Base-by-base conservation (phyloP, 2,888 invertebrate species). In the Aleiodes leptofemur region DNA sequence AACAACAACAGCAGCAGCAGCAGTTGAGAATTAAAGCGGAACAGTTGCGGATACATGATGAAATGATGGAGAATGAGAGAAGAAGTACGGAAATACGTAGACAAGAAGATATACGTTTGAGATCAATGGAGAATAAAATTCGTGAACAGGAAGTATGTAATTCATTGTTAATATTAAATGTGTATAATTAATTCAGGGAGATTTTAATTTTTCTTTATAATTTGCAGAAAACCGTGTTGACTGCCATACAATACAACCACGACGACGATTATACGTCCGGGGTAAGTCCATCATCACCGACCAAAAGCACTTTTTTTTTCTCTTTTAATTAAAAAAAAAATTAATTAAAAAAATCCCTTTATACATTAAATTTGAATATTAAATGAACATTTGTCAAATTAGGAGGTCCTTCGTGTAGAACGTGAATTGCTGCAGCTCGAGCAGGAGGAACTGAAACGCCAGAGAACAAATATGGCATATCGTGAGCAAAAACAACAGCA, bases 371-470 rank as follows among this genome's bases (percentile, higher is more conserved):
- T n/a, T 34, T 43, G 64, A 70, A 53, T 69, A 72, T 74, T 64
- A 16, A 59, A 43, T 43, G 59, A 4, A 23, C 64, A 73, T 68
- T 66, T 14, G 7, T 70, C 53, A 53, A 6, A 53, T 81, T 53
- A 93, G 93, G 94, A 95, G 88, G 94, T 95, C 29, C 91, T 95
- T 48, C 93, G 95, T 80, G 95, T 95, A 78, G 95, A 96, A 90
- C 92, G 95, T 59, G 95, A 96, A 89, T 90, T 96, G 1, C 88
- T 95, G 4, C 95, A 96, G 86, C 88, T 94, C 61, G 95, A 96
- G 86, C 94, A 94, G 87, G 95, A 95, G 86, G 95, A 95, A 85
- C 85, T 95, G 11, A 93, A 95, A 79, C 91, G 95, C 3, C 95
- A 95, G 84, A 91, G 94, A 11, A 95, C 94, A 83, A 95, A 94